Evolutionary conservation across 2,113 vertebrate species (phyloP).

Genomic region (Callithrix jacchus): DNA sequence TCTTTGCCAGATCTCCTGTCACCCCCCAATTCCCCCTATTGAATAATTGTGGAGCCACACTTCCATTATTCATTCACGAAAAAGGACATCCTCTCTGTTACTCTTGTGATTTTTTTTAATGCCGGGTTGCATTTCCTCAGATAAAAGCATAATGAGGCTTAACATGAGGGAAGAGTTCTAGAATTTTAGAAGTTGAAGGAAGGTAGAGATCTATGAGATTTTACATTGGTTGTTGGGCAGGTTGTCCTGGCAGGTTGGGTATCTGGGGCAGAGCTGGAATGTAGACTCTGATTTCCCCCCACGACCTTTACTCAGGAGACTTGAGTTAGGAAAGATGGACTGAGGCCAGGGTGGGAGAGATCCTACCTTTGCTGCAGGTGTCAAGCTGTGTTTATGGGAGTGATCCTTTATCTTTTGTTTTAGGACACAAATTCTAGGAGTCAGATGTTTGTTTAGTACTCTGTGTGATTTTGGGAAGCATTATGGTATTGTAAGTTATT

Average conservation of each 20-base stretch:
- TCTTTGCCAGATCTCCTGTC: not conserved
- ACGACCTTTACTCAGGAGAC: not conserved
- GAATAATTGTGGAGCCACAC: not conserved
- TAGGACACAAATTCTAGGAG: not conserved
- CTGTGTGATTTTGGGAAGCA: conserved; percentile 3
- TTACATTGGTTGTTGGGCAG: not conserved
- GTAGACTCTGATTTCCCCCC: not conserved
- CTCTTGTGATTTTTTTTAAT: not conserved
- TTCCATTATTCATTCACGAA: not conserved
- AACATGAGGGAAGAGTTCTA: not conserved
- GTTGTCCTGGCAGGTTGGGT: not conserved
- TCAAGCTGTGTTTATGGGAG: not conserved
- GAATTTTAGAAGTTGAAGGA: not conserved
- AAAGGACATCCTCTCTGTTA: not conserved
- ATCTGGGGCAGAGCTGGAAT: not conserved
- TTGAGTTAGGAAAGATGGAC: not conserved
- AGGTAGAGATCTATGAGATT: not conserved
- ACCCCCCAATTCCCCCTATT: rapidly evolving
- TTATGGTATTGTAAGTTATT: conserved; percentile 37
- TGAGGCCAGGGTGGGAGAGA: too few relatives aligned
- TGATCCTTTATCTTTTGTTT: not conserved
- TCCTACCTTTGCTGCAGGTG: not conserved
- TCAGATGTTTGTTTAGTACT: conserved; percentile 1
- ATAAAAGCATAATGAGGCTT: not conserved
- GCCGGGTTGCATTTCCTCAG: not conserved